Base-by-base conservation (phyloP, 23 tunicate species). In the Trididemnum miniatum region DNA sequence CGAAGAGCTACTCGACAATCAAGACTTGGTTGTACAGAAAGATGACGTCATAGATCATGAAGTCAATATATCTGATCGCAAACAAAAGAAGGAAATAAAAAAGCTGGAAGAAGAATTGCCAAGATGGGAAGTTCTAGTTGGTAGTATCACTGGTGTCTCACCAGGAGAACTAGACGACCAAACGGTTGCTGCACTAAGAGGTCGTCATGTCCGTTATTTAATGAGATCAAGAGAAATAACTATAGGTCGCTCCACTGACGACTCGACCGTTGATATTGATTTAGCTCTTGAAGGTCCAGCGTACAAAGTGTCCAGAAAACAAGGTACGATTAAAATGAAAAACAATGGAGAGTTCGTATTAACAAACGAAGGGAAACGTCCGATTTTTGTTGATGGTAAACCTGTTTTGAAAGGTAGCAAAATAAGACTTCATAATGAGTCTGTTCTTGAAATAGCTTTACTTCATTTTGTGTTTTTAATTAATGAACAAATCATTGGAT, bases 251-350 rank as follows among this genome's bases (percentile, higher is more conserved):
- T 34, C 65, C 24, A 93, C 98, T 25, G 93, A 80, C 1, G 60
- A 71, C 35, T 31, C 35, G 65, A 84, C 75, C 12, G 98, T 93
- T 49, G 98, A 93, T 67, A 90, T 93, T 72, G 89, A 88, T 73
- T 76, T 93, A 59, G 80, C 98, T 18, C 34, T 93, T 28, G 92
- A 88, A 76, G 93, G 98, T 4, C 93, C 98, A 1, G 92, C 93
- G 22, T 72, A 49, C 59, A 93, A 88, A 83, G 84, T 93, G 0
- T 93, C 98, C 15, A 71, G 98, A 2, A 92, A 88, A 63, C 98
- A 93, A 63, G 98, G 98, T 12, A 65, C 77, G 4, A 93, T 93
- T 34, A 88, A 84, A 73, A 78, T 92, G 88, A 87, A 92, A 84
- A 79, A 87, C 59, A 92, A 93, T 64, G 98, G 98, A 1, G 89